Evolutionary conservation across 2,797 vertebrate genomes (phyloP).

Genomic region (Sebastes oblongus): DNA sequence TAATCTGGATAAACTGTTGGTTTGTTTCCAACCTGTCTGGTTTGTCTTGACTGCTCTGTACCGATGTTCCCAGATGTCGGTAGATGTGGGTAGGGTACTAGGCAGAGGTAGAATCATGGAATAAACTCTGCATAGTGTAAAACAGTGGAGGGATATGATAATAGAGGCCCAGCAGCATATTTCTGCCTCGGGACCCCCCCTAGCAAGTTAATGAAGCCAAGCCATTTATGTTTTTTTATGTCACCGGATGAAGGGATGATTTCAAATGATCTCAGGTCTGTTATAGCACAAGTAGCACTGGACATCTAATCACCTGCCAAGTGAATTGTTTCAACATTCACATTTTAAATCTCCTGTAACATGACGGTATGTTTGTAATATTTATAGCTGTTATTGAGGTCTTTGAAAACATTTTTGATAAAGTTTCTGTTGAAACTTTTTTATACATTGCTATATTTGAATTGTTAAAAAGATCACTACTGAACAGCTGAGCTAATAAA

Average conservation of each 20-base stretch:
- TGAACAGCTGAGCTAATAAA: slow-evolving; percentile 17
- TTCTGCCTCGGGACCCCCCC: neutral
- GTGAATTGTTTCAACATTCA: neutral
- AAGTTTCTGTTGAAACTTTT: neutral
- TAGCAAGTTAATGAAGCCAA: neutral
- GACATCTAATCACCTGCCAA: neutral
- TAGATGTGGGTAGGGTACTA: no score
- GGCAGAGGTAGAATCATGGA: no score
- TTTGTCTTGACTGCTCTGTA: neutral
- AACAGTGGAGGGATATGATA: no score
- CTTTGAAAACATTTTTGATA: neutral
- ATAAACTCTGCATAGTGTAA: neutral
- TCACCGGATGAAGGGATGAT: neutral
- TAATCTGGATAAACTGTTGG: no score
- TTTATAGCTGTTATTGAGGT: neutral
- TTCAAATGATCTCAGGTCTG: slow-evolving; percentile 28
- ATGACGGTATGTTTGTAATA: neutral
- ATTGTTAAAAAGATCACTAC: neutral
- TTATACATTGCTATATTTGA: neutral
- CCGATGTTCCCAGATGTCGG: neutral
- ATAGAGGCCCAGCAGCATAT: neutral
- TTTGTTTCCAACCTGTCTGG: neutral
- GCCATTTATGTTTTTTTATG: neutral
- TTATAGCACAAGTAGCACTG: neutral
- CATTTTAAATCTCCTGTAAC: neutral